Base-by-base conservation (phyloP, 2,888 invertebrate genomes). In the Cheiracanthium punctorium region DNA sequence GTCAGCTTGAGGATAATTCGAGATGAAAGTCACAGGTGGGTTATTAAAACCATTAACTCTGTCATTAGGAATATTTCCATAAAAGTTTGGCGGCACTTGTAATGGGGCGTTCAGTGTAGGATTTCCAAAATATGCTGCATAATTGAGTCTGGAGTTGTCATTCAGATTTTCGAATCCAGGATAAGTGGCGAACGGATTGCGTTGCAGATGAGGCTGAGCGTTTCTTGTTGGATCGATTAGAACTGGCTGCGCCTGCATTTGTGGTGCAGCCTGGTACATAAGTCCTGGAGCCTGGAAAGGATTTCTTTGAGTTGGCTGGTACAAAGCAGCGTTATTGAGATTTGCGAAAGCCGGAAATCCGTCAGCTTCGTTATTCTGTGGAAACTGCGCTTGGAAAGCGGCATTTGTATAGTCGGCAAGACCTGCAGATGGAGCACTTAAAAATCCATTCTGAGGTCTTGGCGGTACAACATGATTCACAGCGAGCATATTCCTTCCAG, bases 61-160 rank as follows among this genome's bases (percentile, higher is more conserved):
- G 14, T 29, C n/a, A 32, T 20, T 58, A 8, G 30, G 65, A 17
- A 7, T 17, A 0, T 33, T n/a, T 0, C 24, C 64, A 28, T 69
- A 85, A 20, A 73, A 67, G 43, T 79, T 85, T 1, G 52, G 37
- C n/a, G 43, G 72, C 8, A 37, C 32, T 43, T 69, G 84, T n/a
- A 70, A 85, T n/a, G 74, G 79, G 5, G 65, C 12, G 28, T 65
- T 72, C 17, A 64, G 43, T 0, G 72, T 4, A 29, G 67, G 48
- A 24, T 43, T 65, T 33, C 84, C 69, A 12, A 85, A 79, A 32
- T 48, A 70, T 1, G 69, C 20, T 1, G 69, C 69, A 70, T 73
- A 85, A 43, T 79, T 73, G 17, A 79, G 70, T 43, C 79, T 52
- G 10, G 73, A 7, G 5, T 48, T 17, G 30, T 52, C 52, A 8